Evolutionary conservation across 2,888 invertebrate species (phyloP), one percentile per base, ranked within the genome.

Genomic region (Coelinius sp.): DNA sequence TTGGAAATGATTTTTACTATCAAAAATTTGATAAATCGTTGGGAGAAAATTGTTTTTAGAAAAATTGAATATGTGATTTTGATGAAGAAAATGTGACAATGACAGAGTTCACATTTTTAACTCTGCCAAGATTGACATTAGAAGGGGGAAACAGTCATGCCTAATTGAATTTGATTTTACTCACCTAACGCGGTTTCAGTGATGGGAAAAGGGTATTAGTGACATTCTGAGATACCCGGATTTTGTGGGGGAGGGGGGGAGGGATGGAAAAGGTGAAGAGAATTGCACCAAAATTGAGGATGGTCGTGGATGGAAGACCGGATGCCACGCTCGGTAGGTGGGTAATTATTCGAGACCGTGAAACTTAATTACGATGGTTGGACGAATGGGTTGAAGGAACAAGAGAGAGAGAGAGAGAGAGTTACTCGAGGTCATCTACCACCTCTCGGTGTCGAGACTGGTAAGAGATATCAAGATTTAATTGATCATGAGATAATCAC

Each of bases 301-400:
- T 79, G 78, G 78, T 77, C 74, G 65, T 68, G 69, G 62, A 59
- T 72, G 24, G 22, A 46, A 78, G 78, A 77, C 80, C 82, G 82
- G 82, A 83, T 81, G 81, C 81, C 79, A 80, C 78, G 81, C 80
- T 80, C 76, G 80, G 79, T 70, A 76, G 79, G 75, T 81, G 79
- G 79, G 75, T 82, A 82, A 83, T 83, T 82, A 82, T 79, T 80
- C 81, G 73, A 77, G 80, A 79, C 77, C 75, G 78, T 76, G 77
- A 75, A 83, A 82, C 81, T 82, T 81, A 80, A 82, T 83, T 82
- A 83, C 78, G 79, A 77, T 78, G 79, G 76, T 75, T 68, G 62
- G 62, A 62, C 35, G 27, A n/a, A n/a, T 17, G 46, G 38, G 38
- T 59, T 63, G 67, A 59, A 44, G 52, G 65, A 44, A 70, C 49